Base-by-base conservation (phyloP, 2,888 invertebrate species). In the Acanthoscelides obtectus region DNA sequence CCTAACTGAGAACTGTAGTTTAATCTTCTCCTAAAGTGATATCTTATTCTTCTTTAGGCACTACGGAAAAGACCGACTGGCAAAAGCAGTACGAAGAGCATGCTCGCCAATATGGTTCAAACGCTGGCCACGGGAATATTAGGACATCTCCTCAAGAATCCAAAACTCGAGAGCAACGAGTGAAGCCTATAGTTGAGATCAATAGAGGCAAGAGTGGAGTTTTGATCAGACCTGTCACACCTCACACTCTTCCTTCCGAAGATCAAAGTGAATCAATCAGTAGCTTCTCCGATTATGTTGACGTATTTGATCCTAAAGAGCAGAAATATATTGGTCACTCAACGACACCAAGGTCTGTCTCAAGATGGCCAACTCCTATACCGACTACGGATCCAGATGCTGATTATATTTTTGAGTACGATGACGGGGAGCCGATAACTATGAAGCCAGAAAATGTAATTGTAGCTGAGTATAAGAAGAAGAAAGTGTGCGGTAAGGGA, bases 331-430 rank as follows among this genome's bases (percentile, higher is more conserved):
- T 45, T n/a, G 66, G 45, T n/a, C 73, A 67, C 20, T 75, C 65
- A 25, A 78, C 79, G 20, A 79, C 80, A 1, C 71, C 75, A 5
- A 74, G 74, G 71, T 68, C 74, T 22, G 65, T 70, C 0, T 71
- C 69, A 66, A 77, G 74, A 70, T 72, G 72, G 64, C 82, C 81
- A 81, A 80, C 81, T 5, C 81, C 82, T 22, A 80, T 81, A 2
- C 81, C 81, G 5, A 77, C 80, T 22, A 81, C 82, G 0, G 83
- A 83, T 70, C 72, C 79, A n/a, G 80, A 82, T 71, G 81, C 82
- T 1, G 85, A 84, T 72, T 84, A 85, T 72, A 80, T 82, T 20
- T 84, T 82, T 67, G 84, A 83, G 70, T 80, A 82, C 67, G 81
- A 82, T 22, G 83, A 84, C 72, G 79, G 77, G 4, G 78, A 78